These are phyloP conservation scores for Cerastoderma edule DNA, from an alignment of 2,888 invertebrate genomes.

Conservation along the genomic window DNA sequence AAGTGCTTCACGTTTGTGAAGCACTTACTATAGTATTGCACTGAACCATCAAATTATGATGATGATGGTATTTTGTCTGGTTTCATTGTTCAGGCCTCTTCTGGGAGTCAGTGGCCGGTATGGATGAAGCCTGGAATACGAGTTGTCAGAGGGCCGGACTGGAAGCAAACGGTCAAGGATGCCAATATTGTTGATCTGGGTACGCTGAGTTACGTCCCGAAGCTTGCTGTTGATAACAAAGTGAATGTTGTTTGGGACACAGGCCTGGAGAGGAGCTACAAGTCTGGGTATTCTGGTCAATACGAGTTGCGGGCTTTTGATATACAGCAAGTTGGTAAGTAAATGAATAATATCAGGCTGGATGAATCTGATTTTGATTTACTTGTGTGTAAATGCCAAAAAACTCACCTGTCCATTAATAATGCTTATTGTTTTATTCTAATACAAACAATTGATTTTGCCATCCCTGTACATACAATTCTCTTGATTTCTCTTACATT, in stretches of 20 bases:
- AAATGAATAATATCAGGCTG: neutral
- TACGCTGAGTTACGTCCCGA: conserved; percentile 56
- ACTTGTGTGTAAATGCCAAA: neutral
- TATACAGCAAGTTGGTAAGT: conserved; percentile 61
- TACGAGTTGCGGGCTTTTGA: conserved; percentile 64
- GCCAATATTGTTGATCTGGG: conserved; percentile 39
- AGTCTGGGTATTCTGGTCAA: conserved; percentile 51
- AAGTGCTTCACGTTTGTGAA: too few relatives aligned
- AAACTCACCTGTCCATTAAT: too few relatives aligned
- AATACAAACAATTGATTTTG: too few relatives aligned
- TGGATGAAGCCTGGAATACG: conserved; percentile 62
- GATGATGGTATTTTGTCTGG: too few relatives aligned
- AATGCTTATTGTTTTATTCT: too few relatives aligned
- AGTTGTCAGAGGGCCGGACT: conserved; percentile 62
- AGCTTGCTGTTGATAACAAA: conserved; percentile 41
- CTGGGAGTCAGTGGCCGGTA: conserved; percentile 55
- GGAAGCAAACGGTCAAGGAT: conserved; percentile 39
- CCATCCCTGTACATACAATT: too few relatives aligned
- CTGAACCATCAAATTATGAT: too few relatives aligned
- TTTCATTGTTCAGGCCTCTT: too few relatives aligned
- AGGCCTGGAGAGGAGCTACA: conserved; percentile 55
- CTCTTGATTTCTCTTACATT: too few relatives aligned
- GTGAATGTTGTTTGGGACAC: conserved; percentile 62
- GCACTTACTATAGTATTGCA: too few relatives aligned
- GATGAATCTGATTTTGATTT: neutral